phyloP scores from a whole-genome alignment of 2,797 vertebrate genomes.

The Rhabdomys pumilio region DNA sequence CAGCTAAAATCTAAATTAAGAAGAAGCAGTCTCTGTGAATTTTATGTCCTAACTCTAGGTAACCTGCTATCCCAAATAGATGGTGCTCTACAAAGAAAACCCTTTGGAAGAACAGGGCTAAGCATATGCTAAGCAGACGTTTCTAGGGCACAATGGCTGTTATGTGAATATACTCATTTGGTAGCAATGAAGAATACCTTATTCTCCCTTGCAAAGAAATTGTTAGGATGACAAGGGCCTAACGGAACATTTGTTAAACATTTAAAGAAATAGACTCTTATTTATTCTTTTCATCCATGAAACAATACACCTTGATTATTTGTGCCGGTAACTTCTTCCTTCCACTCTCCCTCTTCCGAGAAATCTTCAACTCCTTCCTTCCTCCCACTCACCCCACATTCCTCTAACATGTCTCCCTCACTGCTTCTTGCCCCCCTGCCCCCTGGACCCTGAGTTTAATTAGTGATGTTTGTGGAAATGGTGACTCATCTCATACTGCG shows the following conservation, averaged over 20 bases:
- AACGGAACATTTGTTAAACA: background rate
- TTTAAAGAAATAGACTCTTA: background rate
- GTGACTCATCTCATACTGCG: background rate
- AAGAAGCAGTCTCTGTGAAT: background rate
- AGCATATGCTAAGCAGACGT: background rate
- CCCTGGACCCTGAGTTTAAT: background rate
- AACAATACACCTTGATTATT: background rate
- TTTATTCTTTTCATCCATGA: background rate
- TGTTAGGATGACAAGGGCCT: background rate
- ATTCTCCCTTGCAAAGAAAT: constrained; percentile 47
- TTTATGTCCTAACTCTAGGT: background rate
- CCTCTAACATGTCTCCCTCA: background rate
- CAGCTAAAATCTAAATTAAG: background rate
- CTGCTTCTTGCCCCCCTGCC: too few relatives aligned
- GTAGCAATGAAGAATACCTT: constrained; percentile 8
- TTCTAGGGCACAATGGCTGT: background rate
- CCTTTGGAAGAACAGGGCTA: background rate
- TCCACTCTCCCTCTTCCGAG: background rate
- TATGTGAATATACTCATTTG: background rate
- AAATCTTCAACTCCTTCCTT: background rate
- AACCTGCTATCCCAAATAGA: background rate
- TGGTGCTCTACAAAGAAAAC: constrained; percentile 51
- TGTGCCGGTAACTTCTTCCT: background rate
- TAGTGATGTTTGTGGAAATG: background rate
- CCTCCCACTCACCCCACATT: background rate